Percentiles rank a stretch among this genome's conserved stretches.
Conservation (phyloP, 2,113 vertebrate species). For the Antennarius striatus region DNA sequence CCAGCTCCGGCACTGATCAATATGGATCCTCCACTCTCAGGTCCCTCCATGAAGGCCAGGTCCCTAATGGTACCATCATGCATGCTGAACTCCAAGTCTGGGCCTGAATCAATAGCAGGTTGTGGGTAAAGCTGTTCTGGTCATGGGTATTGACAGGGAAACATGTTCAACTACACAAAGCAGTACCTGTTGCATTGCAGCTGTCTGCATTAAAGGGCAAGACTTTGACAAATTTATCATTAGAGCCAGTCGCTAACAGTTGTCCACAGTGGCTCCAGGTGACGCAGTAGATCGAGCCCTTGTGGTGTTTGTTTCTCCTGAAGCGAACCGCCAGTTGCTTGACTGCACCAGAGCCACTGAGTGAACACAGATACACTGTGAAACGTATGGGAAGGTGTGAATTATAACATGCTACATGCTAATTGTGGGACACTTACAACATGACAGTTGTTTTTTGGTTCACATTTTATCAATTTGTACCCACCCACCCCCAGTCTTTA, state of each 20-base stretch:
- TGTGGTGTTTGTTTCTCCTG: constrained; percentile 98
- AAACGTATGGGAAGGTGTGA: not conserved
- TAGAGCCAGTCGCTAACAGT: constrained; percentile 95
- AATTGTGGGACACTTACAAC: not conserved
- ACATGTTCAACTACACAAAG: not conserved
- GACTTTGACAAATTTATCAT: constrained; percentile 98
- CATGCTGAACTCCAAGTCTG: constrained; percentile 96
- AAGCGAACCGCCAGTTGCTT: constrained; percentile 91
- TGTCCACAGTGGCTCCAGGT: constrained; percentile 98
- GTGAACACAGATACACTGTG: not conserved
- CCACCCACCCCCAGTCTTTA: too few species aligned
- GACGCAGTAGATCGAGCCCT: constrained; percentile 98
- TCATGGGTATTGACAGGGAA: constrained; percentile 25
- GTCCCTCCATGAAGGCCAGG: constrained; percentile 97
- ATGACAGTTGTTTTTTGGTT: not conserved
- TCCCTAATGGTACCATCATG: constrained; percentile 98
- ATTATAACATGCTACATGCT: not conserved
- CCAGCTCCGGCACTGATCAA: constrained; percentile 97
- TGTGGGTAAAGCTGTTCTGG: too few species aligned
- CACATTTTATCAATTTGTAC: too few species aligned
- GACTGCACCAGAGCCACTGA: constrained; percentile 78
- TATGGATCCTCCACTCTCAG: constrained; percentile 93
- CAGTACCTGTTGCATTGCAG: constrained; percentile 91
- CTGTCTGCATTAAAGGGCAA: constrained; percentile 94
- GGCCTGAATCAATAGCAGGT: constrained; percentile 82